Evolutionary conservation across 2,888 invertebrate genomes (phyloP), one percentile per base, ranked within the genome.

Genomic region (Athripsodes cinereus): DNA sequence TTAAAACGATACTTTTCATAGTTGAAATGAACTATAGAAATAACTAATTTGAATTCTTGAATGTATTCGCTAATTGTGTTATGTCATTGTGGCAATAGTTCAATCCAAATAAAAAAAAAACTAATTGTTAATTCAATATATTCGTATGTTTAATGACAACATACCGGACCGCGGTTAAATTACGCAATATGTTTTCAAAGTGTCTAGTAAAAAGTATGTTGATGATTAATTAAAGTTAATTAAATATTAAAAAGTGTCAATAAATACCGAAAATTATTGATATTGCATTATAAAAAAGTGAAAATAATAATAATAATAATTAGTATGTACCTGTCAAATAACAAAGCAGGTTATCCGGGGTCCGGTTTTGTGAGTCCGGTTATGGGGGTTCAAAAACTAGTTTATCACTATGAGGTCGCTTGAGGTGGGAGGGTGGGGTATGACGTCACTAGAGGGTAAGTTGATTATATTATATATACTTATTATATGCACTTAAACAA

Each of bases 141-240:
- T 26, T 26, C 10, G 5, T 26, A 10, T 26, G 26, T 26, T 26
- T 26, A 26, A 6, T 26, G 26, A 26, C 53, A 53, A 59, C 56
- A 59, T 58, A 59, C 50, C 51, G 62, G 55, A 20, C 52, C 57
- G 53, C 62, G 62, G 59, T 57, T 54, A 57, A 55, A 52, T 47
- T 44, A 52, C 26, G 26, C 26, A 26, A 6, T 26, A 26, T 26
- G 10, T 59, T 55, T 55, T 58, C 51, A 54, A n/a, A n/a, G n/a
- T n/a, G n/a, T n/a, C n/a, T 55, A 55, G 55, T 55, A 44, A 54
- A 58, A 35, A 46, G 46, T 48, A 52, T 47, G 21, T 59, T 59
- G 46, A 55, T 53, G 52, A 50, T 53, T 40, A 40, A 26, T 26
- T 22, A 51, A 22, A 22, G 48, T 21, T 55, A 51, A 55, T 50